These are phyloP conservation scores for Sebastes nivosus DNA, from an alignment of 2,797 vertebrate species.

Conservation along the genomic window DNA sequence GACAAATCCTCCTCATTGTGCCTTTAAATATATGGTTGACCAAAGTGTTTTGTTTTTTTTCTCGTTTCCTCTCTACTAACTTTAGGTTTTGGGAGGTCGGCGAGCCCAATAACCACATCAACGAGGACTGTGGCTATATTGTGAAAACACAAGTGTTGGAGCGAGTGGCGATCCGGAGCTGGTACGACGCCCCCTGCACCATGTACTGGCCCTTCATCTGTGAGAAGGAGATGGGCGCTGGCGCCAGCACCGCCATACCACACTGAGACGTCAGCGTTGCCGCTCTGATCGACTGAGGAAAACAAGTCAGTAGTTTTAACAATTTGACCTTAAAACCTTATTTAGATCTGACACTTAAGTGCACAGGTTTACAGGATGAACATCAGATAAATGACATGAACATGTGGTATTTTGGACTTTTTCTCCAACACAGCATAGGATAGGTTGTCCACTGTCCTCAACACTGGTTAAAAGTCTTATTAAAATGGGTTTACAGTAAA, in stretches of 20 bases:
- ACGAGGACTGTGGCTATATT: slow-evolving; percentile 83
- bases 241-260: background rate
- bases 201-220: slow-evolving; percentile 72
- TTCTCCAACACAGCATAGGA: background rate
- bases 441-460: background rate
- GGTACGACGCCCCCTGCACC: slow-evolving; percentile 77
- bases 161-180: slow-evolving; percentile 68
- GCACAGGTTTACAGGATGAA: background rate
- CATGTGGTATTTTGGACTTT: background rate
- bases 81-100: slow-evolving; percentile 79
- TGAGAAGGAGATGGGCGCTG: slow-evolving; percentile 59
- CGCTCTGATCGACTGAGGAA: no score
- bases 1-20: background rate
- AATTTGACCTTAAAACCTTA: background rate
- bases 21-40: background rate
- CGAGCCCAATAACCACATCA: slow-evolving; percentile 81
- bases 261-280: background rate
- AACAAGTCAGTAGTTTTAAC: background rate
- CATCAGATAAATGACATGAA: no score
- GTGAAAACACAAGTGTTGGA: slow-evolving; percentile 64
- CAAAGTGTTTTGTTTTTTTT: background rate
- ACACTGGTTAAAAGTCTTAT: background rate
- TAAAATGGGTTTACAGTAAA: background rate
- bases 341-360: background rate
- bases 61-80: background rate